Conservation (phyloP, 2,888 invertebrate genomes). For the Apotomis betuletana region DNA sequence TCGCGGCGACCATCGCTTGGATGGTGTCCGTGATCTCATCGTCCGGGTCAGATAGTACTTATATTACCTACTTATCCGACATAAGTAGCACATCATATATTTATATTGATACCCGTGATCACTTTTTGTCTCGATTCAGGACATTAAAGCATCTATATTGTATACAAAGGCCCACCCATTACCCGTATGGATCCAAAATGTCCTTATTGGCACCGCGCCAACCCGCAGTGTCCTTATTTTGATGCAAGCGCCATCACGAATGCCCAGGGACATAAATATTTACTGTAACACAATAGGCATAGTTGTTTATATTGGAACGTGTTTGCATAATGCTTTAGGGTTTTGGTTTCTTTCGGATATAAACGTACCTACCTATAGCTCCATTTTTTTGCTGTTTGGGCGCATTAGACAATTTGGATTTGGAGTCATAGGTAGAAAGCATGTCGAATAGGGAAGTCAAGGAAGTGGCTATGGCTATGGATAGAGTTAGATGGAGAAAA, state of each 20-base stretch:
- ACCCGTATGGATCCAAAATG: slow-evolving; percentile 8
- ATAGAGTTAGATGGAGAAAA: no score
- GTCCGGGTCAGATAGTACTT: no score
- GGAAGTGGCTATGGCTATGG: no score
- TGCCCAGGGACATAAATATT: slow-evolving; percentile 19
- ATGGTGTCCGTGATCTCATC: no score
- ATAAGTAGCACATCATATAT: no score
- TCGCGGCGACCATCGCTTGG: no score
- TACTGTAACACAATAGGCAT: slow-evolving; percentile 12
- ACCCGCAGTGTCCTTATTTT: slow-evolving; percentile 48
- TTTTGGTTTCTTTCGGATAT: background rate
- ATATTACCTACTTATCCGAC: no score
- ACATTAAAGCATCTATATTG: no score
- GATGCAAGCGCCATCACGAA: slow-evolving; percentile 42
- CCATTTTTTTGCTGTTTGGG: background rate
- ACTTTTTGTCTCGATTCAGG: no score
- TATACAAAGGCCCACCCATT: background rate
- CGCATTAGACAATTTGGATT: background rate
- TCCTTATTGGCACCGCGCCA: slow-evolving; percentile 46
- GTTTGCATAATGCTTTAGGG: slow-evolving; percentile 20
- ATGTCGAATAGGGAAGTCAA: no score
- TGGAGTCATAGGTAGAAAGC: no score
- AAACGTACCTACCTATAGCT: background rate
- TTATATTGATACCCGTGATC: no score
- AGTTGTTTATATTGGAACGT: background rate